These are phyloP conservation scores for Caenorhabditis virilis DNA, from an alignment of 2,888 invertebrate species.

Conservation along the genomic window DNA sequence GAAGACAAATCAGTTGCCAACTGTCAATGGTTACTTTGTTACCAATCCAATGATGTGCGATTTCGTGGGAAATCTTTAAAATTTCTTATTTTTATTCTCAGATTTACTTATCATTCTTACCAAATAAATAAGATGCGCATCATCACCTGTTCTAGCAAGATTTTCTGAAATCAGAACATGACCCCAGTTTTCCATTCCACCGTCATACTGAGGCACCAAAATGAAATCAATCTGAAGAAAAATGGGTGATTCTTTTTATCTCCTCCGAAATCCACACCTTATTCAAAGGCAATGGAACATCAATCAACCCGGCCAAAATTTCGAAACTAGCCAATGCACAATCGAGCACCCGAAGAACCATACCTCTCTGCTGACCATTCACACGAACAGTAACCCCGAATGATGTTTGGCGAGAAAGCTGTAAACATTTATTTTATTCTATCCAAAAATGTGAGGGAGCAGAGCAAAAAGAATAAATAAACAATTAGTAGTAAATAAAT, in stretches of 20 bases:
- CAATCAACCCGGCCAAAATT: slow-evolving; percentile 42
- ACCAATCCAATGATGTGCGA: slow-evolving; percentile 58
- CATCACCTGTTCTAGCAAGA: slow-evolving; percentile 40
- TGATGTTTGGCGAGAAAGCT: slow-evolving; percentile 53
- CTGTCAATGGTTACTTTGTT: slow-evolving; percentile 45
- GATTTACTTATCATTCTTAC: no score
- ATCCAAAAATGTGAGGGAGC: no score
- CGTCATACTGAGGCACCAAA: slow-evolving; percentile 49
- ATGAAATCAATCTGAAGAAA: slow-evolving; percentile 48
- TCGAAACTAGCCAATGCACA: slow-evolving; percentile 49
- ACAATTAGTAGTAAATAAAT: no score
- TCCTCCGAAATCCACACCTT: slow-evolving; percentile 27
- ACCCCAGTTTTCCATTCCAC: slow-evolving; percentile 59
- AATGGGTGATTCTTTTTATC: neutral
- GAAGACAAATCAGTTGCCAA: slow-evolving; percentile 53
- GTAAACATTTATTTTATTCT: no score
- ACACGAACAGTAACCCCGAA: slow-evolving; percentile 54
- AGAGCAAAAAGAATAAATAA: no score
- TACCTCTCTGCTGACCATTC: slow-evolving; percentile 22
- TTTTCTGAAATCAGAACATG: slow-evolving; percentile 46
- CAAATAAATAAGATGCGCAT: slow-evolving; percentile 50
- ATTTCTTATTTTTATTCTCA: no score
- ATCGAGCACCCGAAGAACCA: slow-evolving; percentile 43
- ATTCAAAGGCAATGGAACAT: slow-evolving; percentile 50
- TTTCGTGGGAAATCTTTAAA: slow-evolving; percentile 46